A percentile compares a stretch with the other conserved stretches of the same genome.
Evolutionary conservation across 2,797 vertebrate genomes (phyloP).

Genomic region (Eleutherodactylus coqui): DNA sequence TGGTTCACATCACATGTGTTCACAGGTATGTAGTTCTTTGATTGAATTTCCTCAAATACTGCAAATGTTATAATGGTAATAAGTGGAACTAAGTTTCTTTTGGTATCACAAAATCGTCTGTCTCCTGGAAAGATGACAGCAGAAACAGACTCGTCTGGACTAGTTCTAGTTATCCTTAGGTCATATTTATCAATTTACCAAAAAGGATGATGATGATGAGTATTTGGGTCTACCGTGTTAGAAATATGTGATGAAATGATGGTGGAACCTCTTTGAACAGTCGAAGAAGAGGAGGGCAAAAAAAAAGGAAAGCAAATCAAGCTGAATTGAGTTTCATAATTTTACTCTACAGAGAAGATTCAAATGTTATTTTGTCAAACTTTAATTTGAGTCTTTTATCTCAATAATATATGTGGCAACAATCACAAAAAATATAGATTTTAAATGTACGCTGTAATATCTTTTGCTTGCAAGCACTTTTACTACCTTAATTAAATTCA

Average conservation of each 20-base stretch:
- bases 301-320: background rate
- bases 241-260: background rate
- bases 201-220: too few species aligned
- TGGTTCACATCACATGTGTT: too few species aligned
- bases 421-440: background rate
- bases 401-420: background rate
- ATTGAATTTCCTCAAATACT: too few species aligned
- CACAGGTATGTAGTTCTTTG: too few species aligned
- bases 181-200: too few species aligned
- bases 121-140: too few species aligned
- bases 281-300: background rate
- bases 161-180: too few species aligned
- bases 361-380: background rate
- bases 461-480: background rate
- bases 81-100: too few species aligned
- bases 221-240: background rate
- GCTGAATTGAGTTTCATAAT: background rate
- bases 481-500: conserved; percentile 19
- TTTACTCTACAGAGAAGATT: background rate
- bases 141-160: too few species aligned
- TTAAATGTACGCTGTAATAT: background rate
- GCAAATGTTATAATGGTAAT: too few species aligned
- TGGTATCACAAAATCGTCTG: too few species aligned
- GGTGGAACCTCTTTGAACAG: background rate
- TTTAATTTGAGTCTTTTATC: conserved; percentile 10